Conservation (phyloP, 2,888 invertebrate species). For the Noctua fimbriata region DNA sequence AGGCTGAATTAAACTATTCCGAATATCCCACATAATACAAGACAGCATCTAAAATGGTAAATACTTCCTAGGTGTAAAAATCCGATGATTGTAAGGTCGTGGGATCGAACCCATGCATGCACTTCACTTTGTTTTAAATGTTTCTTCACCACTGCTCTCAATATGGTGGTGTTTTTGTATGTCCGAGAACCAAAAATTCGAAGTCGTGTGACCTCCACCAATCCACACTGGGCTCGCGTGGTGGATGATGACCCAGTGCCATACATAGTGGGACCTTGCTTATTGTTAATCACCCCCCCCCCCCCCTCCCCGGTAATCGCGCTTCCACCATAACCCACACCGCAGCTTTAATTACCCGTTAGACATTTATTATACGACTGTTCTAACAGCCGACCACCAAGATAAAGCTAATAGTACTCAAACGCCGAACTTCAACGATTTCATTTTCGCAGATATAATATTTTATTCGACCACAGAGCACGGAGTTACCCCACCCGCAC, state of each 20-base stretch:
- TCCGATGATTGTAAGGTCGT: too few relatives aligned
- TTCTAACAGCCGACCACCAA: neutral
- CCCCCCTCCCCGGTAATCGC: too few relatives aligned
- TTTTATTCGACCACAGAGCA: constrained; percentile 1
- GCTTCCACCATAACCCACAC: too few relatives aligned
- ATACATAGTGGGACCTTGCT: neutral
- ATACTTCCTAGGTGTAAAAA: too few relatives aligned
- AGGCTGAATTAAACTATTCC: too few relatives aligned
- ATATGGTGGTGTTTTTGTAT: neutral
- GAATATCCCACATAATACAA: too few relatives aligned
- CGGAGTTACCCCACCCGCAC: neutral
- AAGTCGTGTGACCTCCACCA: neutral
- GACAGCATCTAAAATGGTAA: too few relatives aligned
- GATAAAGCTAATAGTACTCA: neutral
- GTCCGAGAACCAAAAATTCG: neutral
- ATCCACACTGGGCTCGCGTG: neutral
- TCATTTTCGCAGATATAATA: neutral
- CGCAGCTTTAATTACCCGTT: neutral
- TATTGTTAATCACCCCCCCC: too few relatives aligned
- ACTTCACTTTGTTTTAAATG: neutral
- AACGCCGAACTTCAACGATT: neutral
- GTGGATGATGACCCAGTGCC: neutral
- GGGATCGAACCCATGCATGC: too few relatives aligned
- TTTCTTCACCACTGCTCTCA: neutral
- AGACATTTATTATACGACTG: neutral